These are phyloP conservation scores for Tychaedon coryphoeus DNA, from an alignment of 2,113 vertebrate species.

Conservation along the genomic window DNA sequence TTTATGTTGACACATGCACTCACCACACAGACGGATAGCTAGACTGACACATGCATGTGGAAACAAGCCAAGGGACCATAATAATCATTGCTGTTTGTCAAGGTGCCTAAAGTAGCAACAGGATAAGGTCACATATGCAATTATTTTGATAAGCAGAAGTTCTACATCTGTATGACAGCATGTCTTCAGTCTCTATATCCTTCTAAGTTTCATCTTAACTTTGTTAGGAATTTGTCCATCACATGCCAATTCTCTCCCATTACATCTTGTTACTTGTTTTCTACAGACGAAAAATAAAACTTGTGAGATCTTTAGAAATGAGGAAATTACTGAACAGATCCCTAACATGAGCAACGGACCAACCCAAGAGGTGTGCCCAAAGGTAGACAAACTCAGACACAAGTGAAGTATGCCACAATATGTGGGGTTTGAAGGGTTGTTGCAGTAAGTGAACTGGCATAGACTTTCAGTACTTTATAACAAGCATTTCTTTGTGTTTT, in stretches of 20 bases:
- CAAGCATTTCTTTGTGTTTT: neutral
- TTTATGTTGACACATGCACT: neutral
- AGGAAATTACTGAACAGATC: neutral
- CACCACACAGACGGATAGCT: neutral
- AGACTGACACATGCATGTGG: neutral
- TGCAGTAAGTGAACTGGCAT: neutral
- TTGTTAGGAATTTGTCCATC: neutral
- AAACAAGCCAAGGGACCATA: neutral
- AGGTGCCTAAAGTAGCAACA: neutral
- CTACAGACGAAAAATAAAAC: neutral
- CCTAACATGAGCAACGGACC: neutral
- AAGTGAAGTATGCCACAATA: neutral
- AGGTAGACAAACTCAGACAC: neutral
- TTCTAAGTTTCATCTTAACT: neutral
- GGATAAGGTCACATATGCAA: neutral
- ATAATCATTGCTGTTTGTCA: neutral
- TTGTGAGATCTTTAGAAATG: neutral
- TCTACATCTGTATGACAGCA: neutral
- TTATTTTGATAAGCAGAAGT: neutral
- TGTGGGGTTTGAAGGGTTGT: fast-evolving
- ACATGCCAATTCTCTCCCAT: neutral
- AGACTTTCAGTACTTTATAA: neutral
- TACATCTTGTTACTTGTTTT: neutral
- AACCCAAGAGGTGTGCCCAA: neutral
- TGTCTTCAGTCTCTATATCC: neutral